Conservation (phyloP, 2,797 vertebrate species). For the Xiphophorus birchmanni region DNA sequence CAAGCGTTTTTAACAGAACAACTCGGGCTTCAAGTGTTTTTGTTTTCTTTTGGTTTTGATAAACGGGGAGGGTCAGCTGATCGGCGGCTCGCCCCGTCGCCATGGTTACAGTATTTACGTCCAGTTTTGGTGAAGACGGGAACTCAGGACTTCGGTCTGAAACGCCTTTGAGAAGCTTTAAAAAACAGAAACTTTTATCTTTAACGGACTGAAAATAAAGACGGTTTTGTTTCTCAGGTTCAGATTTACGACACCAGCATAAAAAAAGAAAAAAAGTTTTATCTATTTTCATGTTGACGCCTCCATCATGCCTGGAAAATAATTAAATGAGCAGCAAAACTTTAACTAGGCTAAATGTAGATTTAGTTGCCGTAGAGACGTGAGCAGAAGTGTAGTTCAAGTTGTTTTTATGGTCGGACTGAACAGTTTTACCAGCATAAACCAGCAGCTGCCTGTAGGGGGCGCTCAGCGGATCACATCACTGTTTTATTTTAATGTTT, state of each 20-base stretch:
- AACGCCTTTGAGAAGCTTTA: constrained; percentile 27
- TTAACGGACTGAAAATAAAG: not conserved
- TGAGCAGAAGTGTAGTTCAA: not conserved
- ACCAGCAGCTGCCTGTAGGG: not conserved
- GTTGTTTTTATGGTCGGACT: not conserved
- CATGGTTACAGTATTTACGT: constrained; percentile 57
- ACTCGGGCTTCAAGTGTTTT: constrained; percentile 48
- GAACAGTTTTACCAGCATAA: not conserved
- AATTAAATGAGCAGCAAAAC: not conserved
- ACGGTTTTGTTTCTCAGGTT: not conserved
- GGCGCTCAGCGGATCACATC: not conserved
- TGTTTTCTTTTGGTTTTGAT: constrained; percentile 22
- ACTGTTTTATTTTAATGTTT: not conserved
- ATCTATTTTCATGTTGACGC: not conserved
- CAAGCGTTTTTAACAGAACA: constrained; percentile 38
- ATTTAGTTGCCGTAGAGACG: not conserved
- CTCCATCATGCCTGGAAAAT: not conserved
- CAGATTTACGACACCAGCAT: not conserved
- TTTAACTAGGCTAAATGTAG: too few species aligned
- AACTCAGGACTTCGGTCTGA: constrained; percentile 34
- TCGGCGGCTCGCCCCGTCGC: not conserved
- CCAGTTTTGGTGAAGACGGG: constrained; percentile 19
- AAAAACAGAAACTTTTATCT: not conserved
- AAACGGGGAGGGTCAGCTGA: constrained; percentile 51
- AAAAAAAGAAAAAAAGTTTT: not conserved